These are phyloP conservation scores for Leptopilina syphax DNA, from an alignment of 2,888 invertebrate genomes.

Conservation along the genomic window DNA sequence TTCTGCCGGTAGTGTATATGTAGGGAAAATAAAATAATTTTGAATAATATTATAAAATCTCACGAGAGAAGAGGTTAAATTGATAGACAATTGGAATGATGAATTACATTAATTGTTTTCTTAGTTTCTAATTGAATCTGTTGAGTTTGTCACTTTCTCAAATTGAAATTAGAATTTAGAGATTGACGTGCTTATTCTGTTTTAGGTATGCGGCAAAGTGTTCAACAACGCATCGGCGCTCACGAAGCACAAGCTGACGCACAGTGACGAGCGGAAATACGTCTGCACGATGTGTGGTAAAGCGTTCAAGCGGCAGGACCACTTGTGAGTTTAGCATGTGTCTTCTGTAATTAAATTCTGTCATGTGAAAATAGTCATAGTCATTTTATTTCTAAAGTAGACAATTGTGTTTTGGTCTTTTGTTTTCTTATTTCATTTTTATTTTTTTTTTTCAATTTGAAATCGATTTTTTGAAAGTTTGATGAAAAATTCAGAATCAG, in stretches of 20 bases:
- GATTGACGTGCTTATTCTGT: constrained; percentile 53
- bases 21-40: no score
- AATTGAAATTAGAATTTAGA: constrained; percentile 24
- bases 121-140: neutral
- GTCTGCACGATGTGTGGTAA: constrained; percentile 97
- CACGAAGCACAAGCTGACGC: constrained; percentile 97
- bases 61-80: no score
- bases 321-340: constrained; percentile 87
- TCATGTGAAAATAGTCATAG: neutral
- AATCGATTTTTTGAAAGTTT: no score
- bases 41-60: no score
- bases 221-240: constrained; percentile 98
- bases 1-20: no score
- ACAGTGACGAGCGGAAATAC: constrained; percentile 98
- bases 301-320: constrained; percentile 99
- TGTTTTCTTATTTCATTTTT: no score
- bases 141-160: constrained; percentile 3
- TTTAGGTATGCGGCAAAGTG: constrained; percentile 94
- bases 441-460: no score
- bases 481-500: no score
- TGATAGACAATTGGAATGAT: neutral
- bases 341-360: constrained; percentile 38
- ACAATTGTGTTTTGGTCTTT: no score
- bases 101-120: neutral
- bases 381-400: neutral